Evolutionary conservation across 2,888 invertebrate species (phyloP), one percentile per base, ranked within the genome.

Genomic region (Trissoscelio sp.): DNA sequence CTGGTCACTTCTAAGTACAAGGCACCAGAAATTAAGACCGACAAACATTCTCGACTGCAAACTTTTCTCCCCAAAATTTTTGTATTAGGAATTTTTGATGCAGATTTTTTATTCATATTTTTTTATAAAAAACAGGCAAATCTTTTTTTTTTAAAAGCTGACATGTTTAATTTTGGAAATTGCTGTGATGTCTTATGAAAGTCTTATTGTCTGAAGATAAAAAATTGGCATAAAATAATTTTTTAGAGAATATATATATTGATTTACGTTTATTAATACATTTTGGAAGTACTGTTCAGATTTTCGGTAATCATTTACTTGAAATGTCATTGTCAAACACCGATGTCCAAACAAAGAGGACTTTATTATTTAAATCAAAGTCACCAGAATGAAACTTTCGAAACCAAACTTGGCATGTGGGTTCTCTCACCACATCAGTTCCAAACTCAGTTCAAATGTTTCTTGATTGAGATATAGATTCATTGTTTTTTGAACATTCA

Each of bases 321-420:
- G 44, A 69, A 55, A 78, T 44, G 70, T 72, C 70, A 78, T 72
- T 70, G 64, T 72, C 79, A 72, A 79, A 79, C 72, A 79, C 72
- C 66, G 58, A 64, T 79, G 79, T 79, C 72, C 66, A 79, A 79
- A 79, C 79, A 79, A 72, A 72, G 72, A 72, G 79, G 79, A 72
- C 79, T 79, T 79, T 72, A 79, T 79, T 79, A 79, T 79, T 79
- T 72, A 72, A 79, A 79, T 79, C 79, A 79, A 79, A 79, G 70
- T 79, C 79, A 66, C 58, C 66, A 58, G 72, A 72, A 79, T 51
- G 72, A 72, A 79, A 79, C 66, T 79, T 72, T 72, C 58, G 53
- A 79, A 79, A 79, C 79, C 79, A 67, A 79, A 79, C 79, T 79
- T 79, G 73, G 79, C 73, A 79, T 79, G 67, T 79, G 73, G 73